Percentiles rank a stretch among this genome's conserved stretches.
Evolutionary conservation across 2,888 invertebrate species (phyloP).

Genomic region (Brachylomia viminalis): DNA sequence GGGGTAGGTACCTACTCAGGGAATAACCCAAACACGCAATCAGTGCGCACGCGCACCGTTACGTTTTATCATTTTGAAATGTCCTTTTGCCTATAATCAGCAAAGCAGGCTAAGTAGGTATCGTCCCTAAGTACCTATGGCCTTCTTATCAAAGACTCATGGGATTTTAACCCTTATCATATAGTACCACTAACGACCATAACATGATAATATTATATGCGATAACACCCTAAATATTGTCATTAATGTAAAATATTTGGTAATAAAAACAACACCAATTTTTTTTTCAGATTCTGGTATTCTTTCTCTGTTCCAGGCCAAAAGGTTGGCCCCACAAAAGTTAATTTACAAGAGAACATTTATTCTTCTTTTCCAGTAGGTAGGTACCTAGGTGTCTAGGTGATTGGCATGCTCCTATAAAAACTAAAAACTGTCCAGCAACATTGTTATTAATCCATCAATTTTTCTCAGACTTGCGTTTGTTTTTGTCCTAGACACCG

Average conservation of each 20-base stretch:
- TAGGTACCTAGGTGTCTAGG: no score
- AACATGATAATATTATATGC: not conserved
- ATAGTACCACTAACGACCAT: no score
- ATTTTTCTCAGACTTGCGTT: not conserved
- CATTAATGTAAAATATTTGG: not conserved
- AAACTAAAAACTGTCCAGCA: not conserved
- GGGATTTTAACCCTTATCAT: slow-evolving; percentile 16
- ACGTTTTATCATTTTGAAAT: not conserved
- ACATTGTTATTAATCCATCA: not conserved
- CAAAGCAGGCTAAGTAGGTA: not conserved
- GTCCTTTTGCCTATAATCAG: not conserved
- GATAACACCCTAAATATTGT: not conserved
- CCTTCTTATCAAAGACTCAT: not conserved
- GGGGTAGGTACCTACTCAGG: no score
- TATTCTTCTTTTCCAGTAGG: not conserved
- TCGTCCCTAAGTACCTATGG: no score
- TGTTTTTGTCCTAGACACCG: slow-evolving; percentile 7
- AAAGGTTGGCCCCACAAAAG: not conserved
- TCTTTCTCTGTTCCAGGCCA: not conserved
- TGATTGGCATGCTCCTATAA: no score
- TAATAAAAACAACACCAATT: not conserved
- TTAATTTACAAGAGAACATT: not conserved
- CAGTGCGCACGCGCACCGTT: not conserved
- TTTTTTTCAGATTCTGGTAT: not conserved
- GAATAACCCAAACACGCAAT: not conserved